Conservation (phyloP, 2,888 invertebrate species). For the Melipona beecheii region DNA sequence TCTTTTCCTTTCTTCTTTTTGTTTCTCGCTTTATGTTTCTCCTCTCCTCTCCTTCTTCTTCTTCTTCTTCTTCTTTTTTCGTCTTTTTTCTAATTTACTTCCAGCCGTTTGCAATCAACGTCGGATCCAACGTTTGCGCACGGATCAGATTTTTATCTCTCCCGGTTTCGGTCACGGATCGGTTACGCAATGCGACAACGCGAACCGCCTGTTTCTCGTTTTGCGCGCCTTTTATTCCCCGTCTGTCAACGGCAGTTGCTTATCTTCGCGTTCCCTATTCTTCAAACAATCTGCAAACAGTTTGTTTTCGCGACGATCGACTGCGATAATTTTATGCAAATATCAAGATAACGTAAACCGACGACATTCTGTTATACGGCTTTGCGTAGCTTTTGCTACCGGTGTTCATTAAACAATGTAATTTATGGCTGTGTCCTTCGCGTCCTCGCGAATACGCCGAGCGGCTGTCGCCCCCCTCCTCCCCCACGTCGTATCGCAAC, state of each 20-base stretch:
- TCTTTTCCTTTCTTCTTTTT: too few species aligned
- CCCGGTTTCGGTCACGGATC: not conserved
- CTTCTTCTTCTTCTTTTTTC: not conserved
- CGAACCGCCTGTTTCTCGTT: not conserved
- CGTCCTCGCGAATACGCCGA: not conserved
- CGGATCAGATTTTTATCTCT: not conserved
- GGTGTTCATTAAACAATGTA: slow-evolving; percentile 20
- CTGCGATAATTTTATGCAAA: not conserved
- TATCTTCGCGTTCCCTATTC: not conserved
- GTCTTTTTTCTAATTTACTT: not conserved
- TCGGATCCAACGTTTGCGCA: too few species aligned
- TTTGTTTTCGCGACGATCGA: slow-evolving; percentile 16
- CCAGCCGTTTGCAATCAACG: too few species aligned
- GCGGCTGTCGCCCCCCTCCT: not conserved
- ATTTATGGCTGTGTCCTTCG: slow-evolving; percentile 24
- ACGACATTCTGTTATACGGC: slow-evolving; percentile 17
- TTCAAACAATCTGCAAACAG: slow-evolving; percentile 25
- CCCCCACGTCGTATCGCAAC: not conserved
- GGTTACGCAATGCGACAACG: slow-evolving; percentile 11
- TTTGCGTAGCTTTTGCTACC: not conserved
- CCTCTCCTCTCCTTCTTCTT: too few species aligned
- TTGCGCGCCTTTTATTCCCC: not conserved
- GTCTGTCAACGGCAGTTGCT: not conserved
- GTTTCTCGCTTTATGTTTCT: too few species aligned
- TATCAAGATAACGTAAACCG: slow-evolving; percentile 3